phyloP scores from a whole-genome alignment of 2,797 vertebrate genomes.

The Poecilia wingei region DNA sequence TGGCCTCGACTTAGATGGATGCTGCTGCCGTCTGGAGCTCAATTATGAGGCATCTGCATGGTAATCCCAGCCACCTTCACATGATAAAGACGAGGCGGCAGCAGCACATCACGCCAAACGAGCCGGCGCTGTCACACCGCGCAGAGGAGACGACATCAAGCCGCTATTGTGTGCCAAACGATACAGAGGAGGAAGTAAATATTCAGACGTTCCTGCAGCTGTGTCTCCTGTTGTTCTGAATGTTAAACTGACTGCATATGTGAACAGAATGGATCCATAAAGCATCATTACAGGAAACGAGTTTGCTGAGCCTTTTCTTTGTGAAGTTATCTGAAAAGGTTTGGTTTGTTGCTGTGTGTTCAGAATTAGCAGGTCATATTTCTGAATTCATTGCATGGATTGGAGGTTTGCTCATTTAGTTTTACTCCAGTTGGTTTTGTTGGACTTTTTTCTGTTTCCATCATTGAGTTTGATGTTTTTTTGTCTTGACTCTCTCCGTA shows the following conservation, averaged over 20 bases:
- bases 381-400: background rate
- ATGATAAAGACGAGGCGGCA: conserved; percentile 50
- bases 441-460: background rate
- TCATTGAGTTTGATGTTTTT: background rate
- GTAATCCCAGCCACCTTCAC: conserved; percentile 55
- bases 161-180: conserved; percentile 22
- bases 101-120: conserved; percentile 54
- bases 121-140: conserved; percentile 41
- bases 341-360: background rate
- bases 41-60: conserved; percentile 52
- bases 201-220: background rate
- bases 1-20: conserved; percentile 36
- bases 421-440: background rate
- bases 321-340: background rate
- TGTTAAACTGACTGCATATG: background rate
- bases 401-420: background rate
- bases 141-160: conserved; percentile 19
- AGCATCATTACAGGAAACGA: background rate
- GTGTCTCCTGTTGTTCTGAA: background rate
- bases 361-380: background rate
- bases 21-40: conserved; percentile 26
- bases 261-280: background rate
- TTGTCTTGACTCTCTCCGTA: too few species aligned
- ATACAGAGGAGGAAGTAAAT: conserved; percentile 2
- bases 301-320: too few species aligned